A percentile compares a stretch with the other conserved stretches of the same genome.
These are phyloP conservation scores for Eupithecia tripunctaria DNA, from an alignment of 2,888 invertebrate genomes.

Conservation along the genomic window DNA sequence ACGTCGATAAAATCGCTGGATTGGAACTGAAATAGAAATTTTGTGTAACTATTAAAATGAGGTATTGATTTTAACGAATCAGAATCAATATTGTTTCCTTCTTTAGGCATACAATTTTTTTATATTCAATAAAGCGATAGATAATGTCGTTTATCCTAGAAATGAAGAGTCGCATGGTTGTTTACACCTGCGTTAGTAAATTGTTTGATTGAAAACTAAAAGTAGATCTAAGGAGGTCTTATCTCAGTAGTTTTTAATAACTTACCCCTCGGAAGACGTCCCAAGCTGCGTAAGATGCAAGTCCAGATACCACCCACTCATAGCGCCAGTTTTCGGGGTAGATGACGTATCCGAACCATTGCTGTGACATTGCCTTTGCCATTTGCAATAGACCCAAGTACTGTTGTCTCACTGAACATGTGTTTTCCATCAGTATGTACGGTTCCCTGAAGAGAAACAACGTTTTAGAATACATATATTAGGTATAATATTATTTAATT, in stretches of 20 bases:
- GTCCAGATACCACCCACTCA: slow-evolving; percentile 86
- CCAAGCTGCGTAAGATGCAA: slow-evolving; percentile 85
- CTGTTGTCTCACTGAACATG: slow-evolving; percentile 71
- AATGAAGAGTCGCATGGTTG: background rate
- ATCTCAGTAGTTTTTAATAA: background rate
- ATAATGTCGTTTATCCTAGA: background rate
- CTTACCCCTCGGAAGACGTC: slow-evolving; percentile 76
- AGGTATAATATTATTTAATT: background rate
- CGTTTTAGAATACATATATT: background rate
- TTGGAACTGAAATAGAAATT: slow-evolving; percentile 60
- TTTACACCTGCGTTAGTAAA: background rate
- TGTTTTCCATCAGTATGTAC: slow-evolving; percentile 65
- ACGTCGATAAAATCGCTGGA: slow-evolving; percentile 43
- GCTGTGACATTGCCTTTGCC: slow-evolving; percentile 87
- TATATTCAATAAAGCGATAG: background rate
- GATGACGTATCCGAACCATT: slow-evolving; percentile 88
- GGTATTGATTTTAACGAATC: background rate
- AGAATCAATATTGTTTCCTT: background rate
- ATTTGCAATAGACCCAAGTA: slow-evolving; percentile 76
- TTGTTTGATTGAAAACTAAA: background rate
- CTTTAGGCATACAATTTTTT: background rate
- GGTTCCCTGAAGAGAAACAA: slow-evolving; percentile 67
- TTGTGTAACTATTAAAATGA: background rate
- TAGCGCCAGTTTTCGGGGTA: slow-evolving; percentile 85
- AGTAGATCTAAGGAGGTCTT: background rate